A percentile compares a stretch with the other conserved stretches of the same genome.
These are phyloP conservation scores for Odocoileus hemionus DNA, from an alignment of 2,113 vertebrate genomes.

Conservation along the genomic window DNA sequence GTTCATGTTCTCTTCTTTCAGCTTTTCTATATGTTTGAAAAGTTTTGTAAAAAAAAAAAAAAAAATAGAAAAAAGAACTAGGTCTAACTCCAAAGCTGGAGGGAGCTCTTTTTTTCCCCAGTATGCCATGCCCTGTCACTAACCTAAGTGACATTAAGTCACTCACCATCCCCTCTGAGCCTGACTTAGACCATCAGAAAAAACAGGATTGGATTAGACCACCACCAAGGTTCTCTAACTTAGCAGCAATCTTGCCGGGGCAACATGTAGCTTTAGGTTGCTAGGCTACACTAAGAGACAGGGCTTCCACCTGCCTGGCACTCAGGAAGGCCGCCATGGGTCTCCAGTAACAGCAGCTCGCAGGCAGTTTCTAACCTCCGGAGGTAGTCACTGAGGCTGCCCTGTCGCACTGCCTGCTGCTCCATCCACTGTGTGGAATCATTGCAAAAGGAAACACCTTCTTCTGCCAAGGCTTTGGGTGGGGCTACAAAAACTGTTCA, in stretches of 20 bases:
- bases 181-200: not conserved
- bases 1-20: not conserved
- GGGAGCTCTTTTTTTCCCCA: not conserved
- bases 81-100: not conserved
- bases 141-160: not conserved
- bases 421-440: not conserved
- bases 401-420: not conserved
- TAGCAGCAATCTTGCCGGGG: not conserved
- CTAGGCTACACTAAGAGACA: not conserved
- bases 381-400: not conserved
- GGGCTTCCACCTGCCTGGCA: not conserved
- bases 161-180: not conserved
- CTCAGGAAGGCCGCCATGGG: not conserved
- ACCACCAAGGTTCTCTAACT: not conserved
- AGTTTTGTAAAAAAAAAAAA: not conserved
- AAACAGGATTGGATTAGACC: not conserved
- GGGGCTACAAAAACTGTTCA: conserved; percentile 34
- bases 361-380: not conserved
- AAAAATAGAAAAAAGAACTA: not conserved
- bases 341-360: not conserved
- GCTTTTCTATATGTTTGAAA: not conserved
- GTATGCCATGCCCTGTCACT: not conserved
- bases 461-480: conserved; percentile 54
- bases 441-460: conserved; percentile 3
- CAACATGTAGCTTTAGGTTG: not conserved